Conservation (phyloP, 2,888 invertebrate species). For the Melanchra persicariae region DNA sequence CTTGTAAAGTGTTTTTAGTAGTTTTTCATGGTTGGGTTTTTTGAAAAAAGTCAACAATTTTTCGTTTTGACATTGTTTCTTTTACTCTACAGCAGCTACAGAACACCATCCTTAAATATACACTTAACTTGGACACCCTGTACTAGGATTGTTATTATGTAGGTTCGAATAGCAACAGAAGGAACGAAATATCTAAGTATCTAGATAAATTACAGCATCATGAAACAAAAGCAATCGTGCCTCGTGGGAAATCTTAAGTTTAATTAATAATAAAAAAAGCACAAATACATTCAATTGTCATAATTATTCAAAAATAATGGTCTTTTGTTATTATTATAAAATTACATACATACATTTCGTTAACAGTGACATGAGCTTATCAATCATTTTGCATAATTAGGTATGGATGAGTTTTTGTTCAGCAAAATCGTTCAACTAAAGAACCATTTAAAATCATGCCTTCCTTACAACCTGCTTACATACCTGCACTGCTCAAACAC, state of each 20-base stretch:
- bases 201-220: not conserved
- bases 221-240: constrained; percentile 16
- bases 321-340: not conserved
- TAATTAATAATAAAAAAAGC: not conserved
- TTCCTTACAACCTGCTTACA: not conserved
- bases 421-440: not conserved
- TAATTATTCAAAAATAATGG: not conserved
- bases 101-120: too few species aligned
- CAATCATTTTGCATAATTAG: not conserved
- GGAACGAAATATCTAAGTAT: too few species aligned
- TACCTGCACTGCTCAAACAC: not conserved
- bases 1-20: too few species aligned
- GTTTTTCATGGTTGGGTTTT: too few species aligned
- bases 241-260: not conserved
- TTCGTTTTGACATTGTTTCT: too few species aligned
- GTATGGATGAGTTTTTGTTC: not conserved
- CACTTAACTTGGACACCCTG: too few species aligned
- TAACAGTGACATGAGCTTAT: not conserved
- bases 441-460: not conserved
- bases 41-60: too few species aligned
- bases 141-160: too few species aligned
- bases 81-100: too few species aligned
- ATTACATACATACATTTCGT: not conserved
- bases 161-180: too few species aligned
- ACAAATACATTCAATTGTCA: not conserved